Percentiles rank a stretch among this genome's conserved stretches.
Evolutionary conservation across 92 coral and sea anemone genomes (phyloP).

Genomic region (Zoanthus solanderi): DNA sequence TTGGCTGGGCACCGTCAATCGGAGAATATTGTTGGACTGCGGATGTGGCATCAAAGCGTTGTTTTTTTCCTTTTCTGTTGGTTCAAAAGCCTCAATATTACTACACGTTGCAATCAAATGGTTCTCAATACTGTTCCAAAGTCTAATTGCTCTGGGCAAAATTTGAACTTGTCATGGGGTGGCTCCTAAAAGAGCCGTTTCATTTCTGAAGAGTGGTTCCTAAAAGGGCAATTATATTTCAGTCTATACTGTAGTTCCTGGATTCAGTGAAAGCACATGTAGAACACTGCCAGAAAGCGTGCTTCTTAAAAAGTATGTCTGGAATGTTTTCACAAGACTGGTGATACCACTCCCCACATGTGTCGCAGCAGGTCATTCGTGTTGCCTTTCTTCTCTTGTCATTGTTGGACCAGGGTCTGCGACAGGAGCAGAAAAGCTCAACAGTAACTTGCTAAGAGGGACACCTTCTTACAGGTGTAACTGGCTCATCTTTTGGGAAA

Average conservation of each 20-base stretch:
- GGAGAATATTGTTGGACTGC: too few relatives aligned
- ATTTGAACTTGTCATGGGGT: not conserved
- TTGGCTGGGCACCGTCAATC: too few relatives aligned
- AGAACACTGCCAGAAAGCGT: constrained; percentile 1
- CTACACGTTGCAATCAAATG: constrained; percentile 4
- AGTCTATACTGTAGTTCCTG: not conserved
- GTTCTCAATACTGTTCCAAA: not conserved
- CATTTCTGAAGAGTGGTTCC: too few relatives aligned
- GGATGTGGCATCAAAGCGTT: too few relatives aligned
- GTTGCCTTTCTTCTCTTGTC: constrained; percentile 35
- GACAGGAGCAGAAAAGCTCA: constrained; percentile 30
- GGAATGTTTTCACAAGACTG: constrained; percentile 22
- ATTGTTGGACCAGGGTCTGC: constrained; percentile 46
- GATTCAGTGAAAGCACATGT: not conserved
- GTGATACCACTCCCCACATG: constrained; percentile 39
- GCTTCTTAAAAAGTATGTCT: constrained; percentile 7
- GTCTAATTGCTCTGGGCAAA: constrained; percentile 13
- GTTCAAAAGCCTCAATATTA: not conserved
- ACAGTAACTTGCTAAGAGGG: not conserved
- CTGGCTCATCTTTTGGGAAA: constrained; percentile 44
- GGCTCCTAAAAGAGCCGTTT: not conserved
- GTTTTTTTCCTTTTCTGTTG: not conserved
- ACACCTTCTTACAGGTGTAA: constrained; percentile 1
- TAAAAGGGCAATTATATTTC: too few relatives aligned
- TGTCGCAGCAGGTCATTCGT: constrained; percentile 42